Evolutionary conservation across 2,888 invertebrate genomes (phyloP).

Genomic region (Horisme vitalbata): DNA sequence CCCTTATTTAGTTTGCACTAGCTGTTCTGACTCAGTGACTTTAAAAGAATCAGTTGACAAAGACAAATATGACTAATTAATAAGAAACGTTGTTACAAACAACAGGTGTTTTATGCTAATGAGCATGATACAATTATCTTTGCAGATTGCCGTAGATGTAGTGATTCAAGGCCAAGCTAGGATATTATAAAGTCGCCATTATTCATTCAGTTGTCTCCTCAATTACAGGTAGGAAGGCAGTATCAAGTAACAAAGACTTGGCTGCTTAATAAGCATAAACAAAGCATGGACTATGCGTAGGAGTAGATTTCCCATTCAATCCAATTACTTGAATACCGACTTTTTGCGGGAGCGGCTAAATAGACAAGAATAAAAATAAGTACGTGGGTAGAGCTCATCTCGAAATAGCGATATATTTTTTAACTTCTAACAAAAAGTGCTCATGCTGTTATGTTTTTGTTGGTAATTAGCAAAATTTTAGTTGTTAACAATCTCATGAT

Average conservation of each 20-base stretch:
- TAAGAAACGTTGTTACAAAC: conserved; percentile 56
- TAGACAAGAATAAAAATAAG: conserved; percentile 61
- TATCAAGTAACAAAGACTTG: conserved; percentile 37
- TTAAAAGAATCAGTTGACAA: conserved; percentile 54
- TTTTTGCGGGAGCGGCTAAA: conserved; percentile 60
- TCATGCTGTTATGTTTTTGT: too few relatives aligned
- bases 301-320: conserved; percentile 69
- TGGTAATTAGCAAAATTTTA: too few relatives aligned
- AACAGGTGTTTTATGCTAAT: conserved; percentile 59
- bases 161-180: conserved; percentile 27
- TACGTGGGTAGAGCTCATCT: conserved; percentile 63
- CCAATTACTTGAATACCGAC: conserved; percentile 66
- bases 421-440: conserved; percentile 40
- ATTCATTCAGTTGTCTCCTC: conserved; percentile 32
- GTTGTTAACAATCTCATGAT: too few relatives aligned
- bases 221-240: too few relatives aligned
- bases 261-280: conserved; percentile 55
- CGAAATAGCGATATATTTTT: conserved; percentile 51
- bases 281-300: conserved; percentile 66
- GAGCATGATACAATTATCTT: conserved; percentile 57
- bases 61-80: conserved; percentile 62
- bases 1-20: conserved; percentile 68
- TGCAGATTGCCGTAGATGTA: conserved; percentile 45
- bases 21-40: conserved; percentile 57
- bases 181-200: conserved; percentile 29